Evolutionary conservation across 2,888 invertebrate species (phyloP).

Genomic region (Pseudococcus viburni): DNA sequence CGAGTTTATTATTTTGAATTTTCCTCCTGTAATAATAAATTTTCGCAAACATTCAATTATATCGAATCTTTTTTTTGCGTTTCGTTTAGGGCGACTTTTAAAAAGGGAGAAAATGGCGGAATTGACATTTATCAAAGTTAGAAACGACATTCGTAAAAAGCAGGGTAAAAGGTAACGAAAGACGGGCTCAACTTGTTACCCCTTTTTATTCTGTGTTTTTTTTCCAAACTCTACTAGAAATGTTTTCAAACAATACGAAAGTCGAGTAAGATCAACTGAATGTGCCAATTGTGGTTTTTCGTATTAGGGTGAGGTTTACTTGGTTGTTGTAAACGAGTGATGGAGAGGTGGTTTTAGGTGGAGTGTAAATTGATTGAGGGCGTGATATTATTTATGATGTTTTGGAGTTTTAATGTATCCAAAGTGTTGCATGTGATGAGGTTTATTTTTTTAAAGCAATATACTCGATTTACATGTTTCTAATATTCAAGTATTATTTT

Average conservation of each 20-base stretch:
- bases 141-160: constrained; percentile 12
- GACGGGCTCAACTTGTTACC: constrained; percentile 5
- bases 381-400: background rate
- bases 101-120: background rate
- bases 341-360: no score
- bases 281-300: background rate
- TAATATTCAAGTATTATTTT: no score
- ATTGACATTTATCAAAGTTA: constrained; percentile 22
- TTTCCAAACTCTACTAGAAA: background rate
- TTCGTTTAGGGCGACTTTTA: background rate
- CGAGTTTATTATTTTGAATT: background rate
- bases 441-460: no score
- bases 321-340: background rate
- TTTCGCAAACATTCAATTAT: background rate
- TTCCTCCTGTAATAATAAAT: background rate
- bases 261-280: constrained; percentile 26
- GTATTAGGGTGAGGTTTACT: background rate
- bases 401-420: no score
- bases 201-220: background rate
- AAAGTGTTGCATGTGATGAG: no score
- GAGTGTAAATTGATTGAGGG: background rate
- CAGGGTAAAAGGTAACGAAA: constrained; percentile 31
- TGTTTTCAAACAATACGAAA: constrained; percentile 23
- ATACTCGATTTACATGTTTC: no score
- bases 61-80: background rate